phyloP scores from a whole-genome alignment of 2,888 invertebrate species.

The Trimorus sp. region DNA sequence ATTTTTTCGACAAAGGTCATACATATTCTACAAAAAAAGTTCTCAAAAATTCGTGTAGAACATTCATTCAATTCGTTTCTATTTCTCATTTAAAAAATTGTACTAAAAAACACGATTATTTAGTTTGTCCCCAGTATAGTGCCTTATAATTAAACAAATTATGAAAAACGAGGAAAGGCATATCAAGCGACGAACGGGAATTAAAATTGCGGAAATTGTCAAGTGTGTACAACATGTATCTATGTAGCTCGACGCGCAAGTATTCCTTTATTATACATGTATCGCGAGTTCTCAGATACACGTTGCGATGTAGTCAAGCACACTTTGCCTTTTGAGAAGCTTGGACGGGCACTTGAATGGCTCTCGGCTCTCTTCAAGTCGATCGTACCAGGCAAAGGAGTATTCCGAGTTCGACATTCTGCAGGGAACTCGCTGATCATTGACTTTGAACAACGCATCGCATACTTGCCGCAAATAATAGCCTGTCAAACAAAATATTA shows the following conservation, averaged over 20 bases:
- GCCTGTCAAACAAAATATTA: slow-evolving; percentile 41
- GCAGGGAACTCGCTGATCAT: slow-evolving; percentile 57
- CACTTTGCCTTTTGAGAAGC: slow-evolving; percentile 63
- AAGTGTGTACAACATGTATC: slow-evolving; percentile 42
- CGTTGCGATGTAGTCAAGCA: slow-evolving; percentile 59
- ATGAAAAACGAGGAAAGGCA: background rate
- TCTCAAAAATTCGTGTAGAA: too few relatives aligned
- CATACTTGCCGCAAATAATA: slow-evolving; percentile 42
- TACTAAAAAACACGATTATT: too few relatives aligned
- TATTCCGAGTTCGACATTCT: slow-evolving; percentile 61
- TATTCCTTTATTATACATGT: slow-evolving; percentile 60
- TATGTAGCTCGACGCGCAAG: slow-evolving; percentile 52
- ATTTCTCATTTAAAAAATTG: too few relatives aligned
- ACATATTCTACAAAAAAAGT: too few relatives aligned
- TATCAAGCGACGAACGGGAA: slow-evolving; percentile 35
- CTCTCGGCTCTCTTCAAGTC: slow-evolving; percentile 59
- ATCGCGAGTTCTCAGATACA: slow-evolving; percentile 60
- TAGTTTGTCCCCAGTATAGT: too few relatives aligned
- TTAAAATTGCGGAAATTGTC: slow-evolving; percentile 50
- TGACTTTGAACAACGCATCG: slow-evolving; percentile 47
- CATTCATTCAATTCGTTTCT: too few relatives aligned
- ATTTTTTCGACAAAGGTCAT: too few relatives aligned
- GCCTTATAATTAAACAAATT: too few relatives aligned
- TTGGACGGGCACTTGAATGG: slow-evolving; percentile 62
- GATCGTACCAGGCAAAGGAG: slow-evolving; percentile 54